Conservation (phyloP, 2,113 vertebrate species). For the Nycticebus coucang region DNA sequence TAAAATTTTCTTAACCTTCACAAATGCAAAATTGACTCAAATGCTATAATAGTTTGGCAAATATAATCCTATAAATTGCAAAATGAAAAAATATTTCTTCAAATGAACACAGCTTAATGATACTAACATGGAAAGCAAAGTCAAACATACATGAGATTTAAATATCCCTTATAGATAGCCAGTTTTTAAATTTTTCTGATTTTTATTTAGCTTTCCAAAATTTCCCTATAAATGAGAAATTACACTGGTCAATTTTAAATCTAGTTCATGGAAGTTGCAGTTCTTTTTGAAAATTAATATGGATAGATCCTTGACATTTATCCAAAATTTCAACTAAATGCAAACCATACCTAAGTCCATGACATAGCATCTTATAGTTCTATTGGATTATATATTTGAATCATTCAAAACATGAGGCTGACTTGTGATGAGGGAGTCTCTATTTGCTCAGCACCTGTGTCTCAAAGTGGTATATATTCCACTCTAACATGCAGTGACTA, state of each 20-base stretch:
- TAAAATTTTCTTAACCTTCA: conserved; percentile 4
- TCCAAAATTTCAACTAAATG: neutral
- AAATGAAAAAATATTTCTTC: neutral
- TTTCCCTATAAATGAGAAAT: neutral
- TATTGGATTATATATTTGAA: neutral
- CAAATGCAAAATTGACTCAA: neutral
- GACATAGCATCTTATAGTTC: neutral
- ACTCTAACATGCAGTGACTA: neutral
- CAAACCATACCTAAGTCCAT: neutral
- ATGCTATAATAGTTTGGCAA: neutral
- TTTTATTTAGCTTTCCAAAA: conserved; percentile 22
- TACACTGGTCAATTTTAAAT: neutral
- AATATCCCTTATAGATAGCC: neutral
- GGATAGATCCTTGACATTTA: conserved; percentile 11
- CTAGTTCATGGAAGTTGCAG: neutral
- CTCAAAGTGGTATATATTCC: neutral
- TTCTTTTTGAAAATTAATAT: neutral
- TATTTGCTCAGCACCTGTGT: neutral
- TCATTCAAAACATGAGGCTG: neutral
- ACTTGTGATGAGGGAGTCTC: neutral
- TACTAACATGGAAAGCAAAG: conserved; percentile 11
- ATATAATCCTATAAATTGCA: neutral
- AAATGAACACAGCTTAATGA: conserved; percentile 22
- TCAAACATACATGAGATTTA: neutral
- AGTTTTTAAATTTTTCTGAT: conserved; percentile 29